These are phyloP conservation scores for Oryzias sinensis DNA, from an alignment of 2,797 vertebrate species.

Conservation along the genomic window DNA sequence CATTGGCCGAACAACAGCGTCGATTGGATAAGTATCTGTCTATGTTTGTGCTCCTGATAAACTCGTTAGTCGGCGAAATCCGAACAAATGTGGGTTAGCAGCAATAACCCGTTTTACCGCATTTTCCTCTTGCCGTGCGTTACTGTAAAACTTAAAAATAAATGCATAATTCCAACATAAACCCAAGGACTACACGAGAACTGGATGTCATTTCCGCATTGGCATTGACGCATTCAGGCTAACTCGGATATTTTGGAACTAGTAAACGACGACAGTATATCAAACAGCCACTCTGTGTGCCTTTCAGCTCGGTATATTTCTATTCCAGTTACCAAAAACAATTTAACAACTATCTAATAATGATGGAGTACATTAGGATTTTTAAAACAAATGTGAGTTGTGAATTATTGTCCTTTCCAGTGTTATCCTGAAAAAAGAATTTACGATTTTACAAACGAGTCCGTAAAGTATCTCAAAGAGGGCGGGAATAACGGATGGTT, in stretches of 20 bases:
- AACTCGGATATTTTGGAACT: conserved; percentile 18
- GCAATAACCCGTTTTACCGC: conserved; percentile 28
- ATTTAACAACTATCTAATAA: too few species aligned
- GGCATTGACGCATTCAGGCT: conserved; percentile 12
- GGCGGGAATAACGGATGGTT: conserved; percentile 53
- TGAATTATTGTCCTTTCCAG: not conserved
- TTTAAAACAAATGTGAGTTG: not conserved
- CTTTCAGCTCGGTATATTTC: not conserved
- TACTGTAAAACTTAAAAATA: not conserved
- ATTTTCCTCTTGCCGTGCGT: not conserved
- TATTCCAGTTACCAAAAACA: too few species aligned
- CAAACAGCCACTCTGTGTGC: too few species aligned
- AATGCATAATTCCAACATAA: not conserved
- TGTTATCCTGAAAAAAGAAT: not conserved
- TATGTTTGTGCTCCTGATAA: not conserved
- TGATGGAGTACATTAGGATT: not conserved
- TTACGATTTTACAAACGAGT: not conserved
- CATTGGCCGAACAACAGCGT: too few species aligned
- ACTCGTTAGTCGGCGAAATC: conserved; percentile 4
- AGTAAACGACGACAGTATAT: not conserved
- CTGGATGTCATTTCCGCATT: conserved; percentile 42
- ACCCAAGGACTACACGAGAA: not conserved
- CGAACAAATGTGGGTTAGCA: not conserved
- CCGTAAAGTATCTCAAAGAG: conserved; percentile 29
- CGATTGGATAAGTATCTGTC: not conserved